These are phyloP conservation scores for Ptilodon capucinus DNA, from an alignment of 2,888 invertebrate genomes.

Conservation along the genomic window DNA sequence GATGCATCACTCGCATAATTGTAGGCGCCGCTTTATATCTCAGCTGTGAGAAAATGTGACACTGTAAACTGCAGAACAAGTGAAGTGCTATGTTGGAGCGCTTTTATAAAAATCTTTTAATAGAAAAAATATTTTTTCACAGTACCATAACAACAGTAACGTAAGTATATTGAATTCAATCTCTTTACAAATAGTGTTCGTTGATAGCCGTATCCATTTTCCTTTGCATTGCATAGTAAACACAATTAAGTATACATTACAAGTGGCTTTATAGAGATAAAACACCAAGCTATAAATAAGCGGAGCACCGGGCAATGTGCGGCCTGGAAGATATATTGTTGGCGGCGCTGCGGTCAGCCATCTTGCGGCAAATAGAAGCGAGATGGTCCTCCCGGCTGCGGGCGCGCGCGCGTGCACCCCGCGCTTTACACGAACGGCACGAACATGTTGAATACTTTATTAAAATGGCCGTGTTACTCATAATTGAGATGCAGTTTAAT, in stretches of 20 bases:
- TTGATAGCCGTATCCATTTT: background rate
- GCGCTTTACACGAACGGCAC: background rate
- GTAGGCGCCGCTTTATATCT: conserved; percentile 11
- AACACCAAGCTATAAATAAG: background rate
- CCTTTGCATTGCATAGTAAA: background rate
- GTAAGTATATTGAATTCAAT: too few relatives aligned
- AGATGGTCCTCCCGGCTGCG: background rate
- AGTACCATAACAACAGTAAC: too few relatives aligned
- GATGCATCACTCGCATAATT: conserved; percentile 22
- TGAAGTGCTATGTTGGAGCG: conserved; percentile 3
- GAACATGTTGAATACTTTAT: background rate
- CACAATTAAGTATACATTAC: background rate
- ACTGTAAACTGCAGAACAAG: background rate
- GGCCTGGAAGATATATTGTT: background rate
- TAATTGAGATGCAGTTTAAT: background rate
- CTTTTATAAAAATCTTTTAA: background rate
- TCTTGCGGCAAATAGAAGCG: background rate
- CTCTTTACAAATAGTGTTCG: too few relatives aligned
- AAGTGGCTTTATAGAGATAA: background rate
- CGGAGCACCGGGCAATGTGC: background rate
- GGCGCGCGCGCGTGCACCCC: background rate
- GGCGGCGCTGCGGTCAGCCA: background rate
- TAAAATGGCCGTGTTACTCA: background rate
- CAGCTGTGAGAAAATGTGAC: background rate
- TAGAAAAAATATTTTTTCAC: background rate